Percentiles rank a stretch among this genome's conserved stretches.
Evolutionary conservation across 2,113 vertebrate genomes (phyloP).

Genomic region (Lepidiolamprologus cunningtoni): DNA sequence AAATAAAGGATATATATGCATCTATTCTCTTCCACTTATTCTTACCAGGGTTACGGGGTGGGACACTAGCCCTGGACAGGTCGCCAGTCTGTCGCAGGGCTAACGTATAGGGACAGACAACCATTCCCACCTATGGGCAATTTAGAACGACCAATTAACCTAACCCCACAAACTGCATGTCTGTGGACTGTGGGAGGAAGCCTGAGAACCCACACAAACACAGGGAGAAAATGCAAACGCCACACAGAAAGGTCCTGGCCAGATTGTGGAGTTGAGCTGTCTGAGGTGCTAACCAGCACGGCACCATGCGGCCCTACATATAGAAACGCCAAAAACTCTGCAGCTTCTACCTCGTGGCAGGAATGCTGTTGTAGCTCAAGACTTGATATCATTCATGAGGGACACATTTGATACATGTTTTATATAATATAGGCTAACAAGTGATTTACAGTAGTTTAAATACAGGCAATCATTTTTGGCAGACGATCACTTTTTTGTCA

Average conservation of each 20-base stretch:
- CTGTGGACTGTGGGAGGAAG: not conserved
- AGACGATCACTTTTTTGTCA: not conserved
- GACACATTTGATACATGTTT: not conserved
- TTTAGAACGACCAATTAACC: not conserved
- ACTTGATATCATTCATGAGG: not conserved
- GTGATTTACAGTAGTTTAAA: not conserved
- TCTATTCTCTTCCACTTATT: not conserved
- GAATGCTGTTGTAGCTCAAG: not conserved
- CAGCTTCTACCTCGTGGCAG: not conserved
- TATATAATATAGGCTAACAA: not conserved
- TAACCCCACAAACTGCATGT: not conserved
- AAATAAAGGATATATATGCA: not conserved
- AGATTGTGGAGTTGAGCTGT: not conserved
- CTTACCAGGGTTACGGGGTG: not conserved
- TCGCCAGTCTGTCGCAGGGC: fast-evolving
- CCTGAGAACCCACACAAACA: not conserved
- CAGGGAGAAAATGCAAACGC: not conserved
- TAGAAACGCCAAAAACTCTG: not conserved
- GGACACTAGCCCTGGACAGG: not conserved
- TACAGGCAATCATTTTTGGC: fast-evolving
- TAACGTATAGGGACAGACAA: not conserved
- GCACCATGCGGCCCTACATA: not conserved
- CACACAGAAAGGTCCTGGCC: not conserved
- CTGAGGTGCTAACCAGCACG: not conserved
- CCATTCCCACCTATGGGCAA: not conserved